Conservation (phyloP, 35 echinoderm and acorn worm genomes). For the Acanthaster planci region DNA sequence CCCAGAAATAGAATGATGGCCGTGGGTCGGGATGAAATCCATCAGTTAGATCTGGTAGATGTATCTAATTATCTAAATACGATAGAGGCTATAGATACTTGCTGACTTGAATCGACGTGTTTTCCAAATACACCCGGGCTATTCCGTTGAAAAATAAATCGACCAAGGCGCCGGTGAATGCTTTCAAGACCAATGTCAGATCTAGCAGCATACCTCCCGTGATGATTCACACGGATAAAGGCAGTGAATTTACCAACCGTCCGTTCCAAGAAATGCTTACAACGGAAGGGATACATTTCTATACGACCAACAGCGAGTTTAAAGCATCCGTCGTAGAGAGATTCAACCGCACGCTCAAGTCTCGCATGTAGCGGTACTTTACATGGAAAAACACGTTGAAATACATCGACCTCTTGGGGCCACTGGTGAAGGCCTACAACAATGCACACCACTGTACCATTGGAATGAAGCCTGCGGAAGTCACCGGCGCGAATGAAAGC, state of each 20-base stretch:
- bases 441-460: slow-evolving; percentile 52
- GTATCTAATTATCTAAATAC: slow-evolving; percentile 13
- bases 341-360: slow-evolving; percentile 74
- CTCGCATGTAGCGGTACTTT: slow-evolving; percentile 35
- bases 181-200: slow-evolving; percentile 1
- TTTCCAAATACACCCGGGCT: slow-evolving; percentile 45
- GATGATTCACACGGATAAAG: slow-evolving; percentile 46
- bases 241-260: slow-evolving; percentile 49
- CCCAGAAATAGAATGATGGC: neutral
- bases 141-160: slow-evolving; percentile 44
- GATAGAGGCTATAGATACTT: slow-evolving; percentile 46
- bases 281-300: slow-evolving; percentile 46
- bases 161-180: neutral
- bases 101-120: slow-evolving; percentile 38
- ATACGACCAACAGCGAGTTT: slow-evolving; percentile 48
- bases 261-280: slow-evolving; percentile 41
- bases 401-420: neutral
- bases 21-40: neutral
- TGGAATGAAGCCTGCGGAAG: slow-evolving; percentile 32
- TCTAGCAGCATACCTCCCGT: slow-evolving; percentile 19
- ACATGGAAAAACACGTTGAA: slow-evolving; percentile 24
- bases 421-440: slow-evolving; percentile 45
- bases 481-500: slow-evolving; percentile 37
- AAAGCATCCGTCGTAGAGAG: slow-evolving; percentile 57
- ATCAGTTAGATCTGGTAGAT: neutral